Evolutionary conservation across 1,140 invertebrate species (phyloP).

Genomic region (Trichogramma pretiosum): DNA sequence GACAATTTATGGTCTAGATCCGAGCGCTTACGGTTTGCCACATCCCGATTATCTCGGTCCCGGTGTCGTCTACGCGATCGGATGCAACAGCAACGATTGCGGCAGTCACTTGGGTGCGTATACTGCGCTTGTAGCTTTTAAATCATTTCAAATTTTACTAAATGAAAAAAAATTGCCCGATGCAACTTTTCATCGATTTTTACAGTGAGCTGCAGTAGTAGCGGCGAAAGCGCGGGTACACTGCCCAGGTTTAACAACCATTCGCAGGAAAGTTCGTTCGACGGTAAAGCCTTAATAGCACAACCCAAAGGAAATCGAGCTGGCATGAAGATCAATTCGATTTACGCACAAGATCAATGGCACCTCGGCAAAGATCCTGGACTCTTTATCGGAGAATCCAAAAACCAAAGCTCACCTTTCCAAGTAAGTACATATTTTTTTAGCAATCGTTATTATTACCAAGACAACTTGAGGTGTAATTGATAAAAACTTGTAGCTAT

Average conservation of each 20-base stretch:
- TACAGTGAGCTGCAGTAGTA: slow-evolving; percentile 3
- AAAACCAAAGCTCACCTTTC: slow-evolving; percentile 34
- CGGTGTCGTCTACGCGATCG: slow-evolving; percentile 13
- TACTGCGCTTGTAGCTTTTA: too few species aligned
- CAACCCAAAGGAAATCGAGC: background rate
- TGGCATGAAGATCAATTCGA: slow-evolving; percentile 42
- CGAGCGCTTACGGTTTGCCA: slow-evolving; percentile 22
- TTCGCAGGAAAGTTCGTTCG: too few species aligned
- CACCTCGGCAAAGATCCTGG: slow-evolving; percentile 29
- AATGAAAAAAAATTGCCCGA: too few species aligned
- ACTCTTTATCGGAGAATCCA: slow-evolving; percentile 34
- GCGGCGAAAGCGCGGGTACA: slow-evolving; percentile 1
- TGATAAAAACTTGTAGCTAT: too few species aligned
- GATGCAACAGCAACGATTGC: slow-evolving; percentile 10
- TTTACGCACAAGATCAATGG: slow-evolving; percentile 42
- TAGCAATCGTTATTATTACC: too few species aligned
- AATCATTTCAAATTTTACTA: too few species aligned
- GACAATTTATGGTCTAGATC: slow-evolving; percentile 11
- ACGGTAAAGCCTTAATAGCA: background rate
- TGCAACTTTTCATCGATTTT: too few species aligned
- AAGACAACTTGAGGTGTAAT: too few species aligned
- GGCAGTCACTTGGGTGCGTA: background rate
- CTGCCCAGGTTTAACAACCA: too few species aligned
- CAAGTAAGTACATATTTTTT: slow-evolving; percentile 38
- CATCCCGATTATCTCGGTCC: background rate